Conservation (phyloP, 2,797 vertebrate genomes). For the Gymnoscopelus braueri region DNA sequence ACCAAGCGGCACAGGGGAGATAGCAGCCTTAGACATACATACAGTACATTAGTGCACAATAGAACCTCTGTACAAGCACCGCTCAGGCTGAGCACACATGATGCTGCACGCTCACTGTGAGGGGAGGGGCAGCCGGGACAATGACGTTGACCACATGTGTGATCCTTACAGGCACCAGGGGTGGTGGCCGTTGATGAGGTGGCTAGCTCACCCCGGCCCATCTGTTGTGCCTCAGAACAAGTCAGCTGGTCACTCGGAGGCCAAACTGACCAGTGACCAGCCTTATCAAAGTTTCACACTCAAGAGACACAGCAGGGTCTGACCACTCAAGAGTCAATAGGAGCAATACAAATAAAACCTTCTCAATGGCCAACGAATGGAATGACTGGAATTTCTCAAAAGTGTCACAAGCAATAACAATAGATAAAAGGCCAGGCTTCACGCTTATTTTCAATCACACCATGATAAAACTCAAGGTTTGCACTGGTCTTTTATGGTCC, state of each 20-base stretch:
- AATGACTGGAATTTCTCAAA: background rate
- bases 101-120: background rate
- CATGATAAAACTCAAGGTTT: background rate
- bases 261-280: background rate
- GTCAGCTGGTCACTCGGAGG: slow-evolving; percentile 7
- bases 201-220: slow-evolving; percentile 15
- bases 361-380: background rate
- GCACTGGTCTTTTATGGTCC: no score
- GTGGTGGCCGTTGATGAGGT: slow-evolving; percentile 50
- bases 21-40: background rate
- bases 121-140: slow-evolving; percentile 38
- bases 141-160: slow-evolving; percentile 47
- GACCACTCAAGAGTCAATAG: slow-evolving; percentile 5
- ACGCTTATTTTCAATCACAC: background rate
- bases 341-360: background rate
- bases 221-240: slow-evolving; percentile 10
- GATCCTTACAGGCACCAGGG: slow-evolving; percentile 46
- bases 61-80: slow-evolving; percentile 38
- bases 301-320: slow-evolving; percentile 3
- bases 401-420: background rate
- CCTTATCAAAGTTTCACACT: slow-evolving; percentile 19
- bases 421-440: background rate
- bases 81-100: slow-evolving; percentile 23
- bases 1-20: slow-evolving; percentile 1
- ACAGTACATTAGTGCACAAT: slow-evolving; percentile 30